Conservation (phyloP, 2,888 invertebrate species). For the Cremastinae sp. region DNA sequence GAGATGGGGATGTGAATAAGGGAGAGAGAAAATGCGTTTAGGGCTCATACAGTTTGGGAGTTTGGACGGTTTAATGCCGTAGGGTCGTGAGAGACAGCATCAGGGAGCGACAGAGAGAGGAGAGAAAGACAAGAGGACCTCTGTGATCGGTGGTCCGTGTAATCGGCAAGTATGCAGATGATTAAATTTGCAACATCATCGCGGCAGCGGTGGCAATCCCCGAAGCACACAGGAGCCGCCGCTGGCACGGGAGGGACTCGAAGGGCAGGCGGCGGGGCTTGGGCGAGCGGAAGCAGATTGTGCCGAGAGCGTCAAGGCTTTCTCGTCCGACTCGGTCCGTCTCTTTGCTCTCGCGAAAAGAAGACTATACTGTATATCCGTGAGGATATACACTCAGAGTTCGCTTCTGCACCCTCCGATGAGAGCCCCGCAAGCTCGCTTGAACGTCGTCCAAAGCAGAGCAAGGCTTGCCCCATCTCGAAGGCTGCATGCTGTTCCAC, state of each 20-base stretch:
- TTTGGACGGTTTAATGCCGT: slow-evolving; percentile 66
- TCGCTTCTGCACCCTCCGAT: slow-evolving; percentile 74
- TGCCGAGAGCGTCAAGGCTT: slow-evolving; percentile 52
- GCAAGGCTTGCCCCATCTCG: slow-evolving; percentile 43
- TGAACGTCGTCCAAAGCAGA: slow-evolving; percentile 24
- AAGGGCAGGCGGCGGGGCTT: slow-evolving; percentile 32
- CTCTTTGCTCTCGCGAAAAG: slow-evolving; percentile 25
- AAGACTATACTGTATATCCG: slow-evolving; percentile 37
- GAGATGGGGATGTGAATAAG: slow-evolving; percentile 4
- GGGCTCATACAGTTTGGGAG: slow-evolving; percentile 35
- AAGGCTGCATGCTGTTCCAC: slow-evolving; percentile 47
- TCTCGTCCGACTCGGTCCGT: slow-evolving; percentile 39
- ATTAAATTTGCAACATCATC: slow-evolving; percentile 81
- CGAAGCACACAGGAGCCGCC: slow-evolving; percentile 69
- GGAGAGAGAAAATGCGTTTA: slow-evolving; percentile 25
- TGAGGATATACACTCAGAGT: slow-evolving; percentile 68
- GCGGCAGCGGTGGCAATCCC: slow-evolving; percentile 77
- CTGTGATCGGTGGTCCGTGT: slow-evolving; percentile 80
- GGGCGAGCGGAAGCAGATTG: slow-evolving; percentile 35
- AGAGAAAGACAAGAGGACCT: slow-evolving; percentile 69
- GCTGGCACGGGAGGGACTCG: slow-evolving; percentile 46
- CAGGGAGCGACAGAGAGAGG: slow-evolving; percentile 24
- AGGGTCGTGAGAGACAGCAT: slow-evolving; percentile 61
- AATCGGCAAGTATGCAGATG: slow-evolving; percentile 81
- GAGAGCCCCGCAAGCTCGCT: slow-evolving; percentile 63